Evolutionary conservation across 37 sponge, comb jelly and placozoan genomes (phyloP), one percentile per base, ranked within the genome.

Genomic region (Ianthella basta): DNA sequence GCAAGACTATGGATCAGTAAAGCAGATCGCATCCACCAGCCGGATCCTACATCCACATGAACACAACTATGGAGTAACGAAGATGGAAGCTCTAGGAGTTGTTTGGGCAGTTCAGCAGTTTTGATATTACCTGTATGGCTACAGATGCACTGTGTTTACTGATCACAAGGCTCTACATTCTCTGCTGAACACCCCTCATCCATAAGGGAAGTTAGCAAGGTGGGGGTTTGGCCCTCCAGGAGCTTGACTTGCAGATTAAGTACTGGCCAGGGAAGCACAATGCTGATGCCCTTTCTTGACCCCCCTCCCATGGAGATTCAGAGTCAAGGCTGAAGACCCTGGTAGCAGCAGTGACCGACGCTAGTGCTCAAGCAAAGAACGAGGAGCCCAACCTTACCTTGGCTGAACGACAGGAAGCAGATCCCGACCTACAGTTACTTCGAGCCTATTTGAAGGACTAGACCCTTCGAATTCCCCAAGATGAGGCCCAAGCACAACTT

Each of bases 41-140:
- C 6, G 80, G 3, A 54, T 55, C 56, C 80, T 79, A 10, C 80
- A 79, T 3, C 5, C 20, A 44, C 50, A 44, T 44, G 50, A 44
- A 8, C 50, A 16, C 18, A 79, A 79, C 56, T 79, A 79, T 50
- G 56, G 80, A 8, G 38, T 79, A 4, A 30, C 80, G 4, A 30
- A 79, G 32, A 21, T 79, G 54, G 80, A 79, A 44, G 80, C 30
- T 8, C 13, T 79, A 55, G 56, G 80, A 8, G 56, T 79, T 79
- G 80, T 79, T 19, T 79, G 80, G 54, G 80, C 80, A 10, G 80
- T 79, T 5, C 36, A 79, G 56, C 80, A 79, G 19, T 79, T 44
- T 19, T 21, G 80, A 10, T 55, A 4, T 5, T 72, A 79, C 56
- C 80, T 79, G 25, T 79, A 79, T 50, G 80, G 80, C 25, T 55